Evolutionary conservation across 2,888 invertebrate species (phyloP), one percentile per base, ranked within the genome.

Genomic region (Spisula solida): DNA sequence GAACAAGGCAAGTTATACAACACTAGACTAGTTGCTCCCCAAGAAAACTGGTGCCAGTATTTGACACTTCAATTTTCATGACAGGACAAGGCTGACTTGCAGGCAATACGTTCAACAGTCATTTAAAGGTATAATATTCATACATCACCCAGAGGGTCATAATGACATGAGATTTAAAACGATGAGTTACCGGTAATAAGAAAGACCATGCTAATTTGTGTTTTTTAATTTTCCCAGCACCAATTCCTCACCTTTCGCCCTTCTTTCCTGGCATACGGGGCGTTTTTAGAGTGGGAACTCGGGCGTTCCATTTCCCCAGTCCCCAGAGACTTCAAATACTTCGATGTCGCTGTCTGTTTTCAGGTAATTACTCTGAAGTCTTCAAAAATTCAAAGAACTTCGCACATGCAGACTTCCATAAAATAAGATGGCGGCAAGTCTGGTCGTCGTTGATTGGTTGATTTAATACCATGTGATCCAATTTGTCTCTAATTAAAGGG

Each of bases 351-450:
- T 29, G 31, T 31, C 25, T 29, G 34, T 56, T 66, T 25, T n/a
- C 18, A 66, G 16, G 25, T 60, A 55, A 47, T 34, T 70, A 55
- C n/a, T 66, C 18, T n/a, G 29, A 47, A 41, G 82, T 75, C 79
- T 84, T 70, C 41, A n/a, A 86, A 86, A 79, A 86, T n/a, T 70
- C 18, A 25, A 25, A 75, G 70, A 70, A 25, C 47, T 80, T 82
- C 51, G 29, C 89, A 88, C 92, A 92, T 92, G 92, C 87, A 89
- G 81, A 83, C 83, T 87, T 92, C 91, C 91, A 90, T 85, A 80
- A 89, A 92, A 83, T 93, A 94, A 94, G 94, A 94, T 94, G 94
- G 94, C 94, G 94, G 94, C 93, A 94, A 94, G 87, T 81, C 87
- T 82, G 82, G 79, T 83, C 31, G 25, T 47, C 80, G 90, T 41